A percentile compares a stretch with the other conserved stretches of the same genome.
phyloP scores from a whole-genome alignment of 1,140 invertebrate genomes.

The Yoshiicerus persimilis region DNA sequence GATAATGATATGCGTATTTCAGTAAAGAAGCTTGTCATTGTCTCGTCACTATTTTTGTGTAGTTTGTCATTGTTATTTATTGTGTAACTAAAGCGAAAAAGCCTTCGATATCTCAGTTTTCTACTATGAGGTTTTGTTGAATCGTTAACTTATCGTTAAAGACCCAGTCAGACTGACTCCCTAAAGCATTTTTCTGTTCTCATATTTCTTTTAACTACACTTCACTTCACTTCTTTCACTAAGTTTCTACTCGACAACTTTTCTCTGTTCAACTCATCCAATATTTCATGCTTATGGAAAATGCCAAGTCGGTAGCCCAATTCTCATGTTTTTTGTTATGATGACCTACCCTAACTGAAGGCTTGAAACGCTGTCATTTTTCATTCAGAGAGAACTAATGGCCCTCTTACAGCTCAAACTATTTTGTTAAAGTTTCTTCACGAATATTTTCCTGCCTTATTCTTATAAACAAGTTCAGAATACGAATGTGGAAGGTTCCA shows the following conservation, averaged over 20 bases:
- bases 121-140: not conserved
- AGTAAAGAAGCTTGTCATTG: not conserved
- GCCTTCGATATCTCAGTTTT: not conserved
- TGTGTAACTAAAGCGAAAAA: not conserved
- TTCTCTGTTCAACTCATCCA: conserved; percentile 7
- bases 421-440: not conserved
- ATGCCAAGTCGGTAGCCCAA: conserved; percentile 1
- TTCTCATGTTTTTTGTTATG: not conserved
- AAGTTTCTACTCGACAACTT: not conserved
- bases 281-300: conserved; percentile 18
- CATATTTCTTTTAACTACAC: not conserved
- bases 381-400: conserved; percentile 23
- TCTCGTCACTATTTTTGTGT: not conserved
- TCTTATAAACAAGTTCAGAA: not conserved
- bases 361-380: conserved; percentile 24
- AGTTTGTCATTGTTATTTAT: not conserved
- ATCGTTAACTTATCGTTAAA: conserved; percentile 4
- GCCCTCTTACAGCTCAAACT: conserved; percentile 1
- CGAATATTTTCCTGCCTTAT: not conserved
- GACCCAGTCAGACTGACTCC: not conserved
- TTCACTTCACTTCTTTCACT: conserved; percentile 1
- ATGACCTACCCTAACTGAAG: conserved; percentile 25
- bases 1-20: too few relatives aligned
- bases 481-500: not conserved
- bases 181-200: conserved; percentile 9